Conservation (phyloP, 2,797 vertebrate species). For the Zenarchopterus dispar region DNA sequence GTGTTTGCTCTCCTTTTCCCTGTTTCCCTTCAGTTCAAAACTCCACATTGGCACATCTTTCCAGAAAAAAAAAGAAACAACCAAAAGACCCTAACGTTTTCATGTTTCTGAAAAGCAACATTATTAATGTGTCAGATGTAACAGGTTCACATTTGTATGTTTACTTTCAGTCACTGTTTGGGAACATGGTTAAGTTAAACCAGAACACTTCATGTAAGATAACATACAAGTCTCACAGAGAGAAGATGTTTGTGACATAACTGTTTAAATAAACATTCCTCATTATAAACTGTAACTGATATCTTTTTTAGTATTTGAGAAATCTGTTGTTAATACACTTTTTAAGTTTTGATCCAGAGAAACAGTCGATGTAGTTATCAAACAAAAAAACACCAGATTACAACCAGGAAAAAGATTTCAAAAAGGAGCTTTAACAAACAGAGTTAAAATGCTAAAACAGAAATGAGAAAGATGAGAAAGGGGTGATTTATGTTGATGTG, state of each 20-base stretch:
- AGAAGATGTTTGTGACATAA: not conserved
- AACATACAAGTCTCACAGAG: too few species aligned
- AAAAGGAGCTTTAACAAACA: too few species aligned
- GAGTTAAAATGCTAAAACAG: too few species aligned
- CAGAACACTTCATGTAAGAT: not conserved
- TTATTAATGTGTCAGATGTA: not conserved
- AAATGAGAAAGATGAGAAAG: too few species aligned
- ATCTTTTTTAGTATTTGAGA: not conserved
- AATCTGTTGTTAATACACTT: not conserved
- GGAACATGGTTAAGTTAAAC: conserved; percentile 5
- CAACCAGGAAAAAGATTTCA: too few species aligned
- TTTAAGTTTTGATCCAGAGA: too few species aligned
- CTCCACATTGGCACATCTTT: conserved; percentile 10
- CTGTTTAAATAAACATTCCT: conserved; percentile 58
- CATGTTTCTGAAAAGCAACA: not conserved
- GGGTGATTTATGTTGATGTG: too few species aligned
- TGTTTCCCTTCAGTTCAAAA: conserved; percentile 33
- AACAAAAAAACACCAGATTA: too few species aligned
- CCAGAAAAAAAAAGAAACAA: conserved; percentile 78
- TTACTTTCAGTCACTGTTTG: not conserved
- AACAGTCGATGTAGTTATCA: too few species aligned
- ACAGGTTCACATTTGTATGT: not conserved
- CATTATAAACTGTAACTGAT: conserved; percentile 28
- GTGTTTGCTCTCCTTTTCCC: conserved; percentile 36
- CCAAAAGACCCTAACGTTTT: conserved; percentile 66